phyloP scores from a whole-genome alignment of 2,797 vertebrate genomes.

The Oreonectes daqikongensis region DNA sequence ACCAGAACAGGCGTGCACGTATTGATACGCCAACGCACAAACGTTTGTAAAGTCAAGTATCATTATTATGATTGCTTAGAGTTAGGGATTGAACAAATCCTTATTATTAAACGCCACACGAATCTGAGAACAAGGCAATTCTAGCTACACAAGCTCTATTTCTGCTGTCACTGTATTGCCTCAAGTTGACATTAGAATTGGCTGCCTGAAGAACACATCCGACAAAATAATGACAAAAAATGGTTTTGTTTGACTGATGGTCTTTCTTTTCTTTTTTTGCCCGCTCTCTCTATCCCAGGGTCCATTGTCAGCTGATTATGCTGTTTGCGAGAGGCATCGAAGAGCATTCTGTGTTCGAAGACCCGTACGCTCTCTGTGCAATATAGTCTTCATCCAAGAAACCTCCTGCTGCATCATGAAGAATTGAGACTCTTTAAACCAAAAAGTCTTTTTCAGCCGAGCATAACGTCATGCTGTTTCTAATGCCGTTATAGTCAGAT shows the following conservation, averaged over 20 bases:
- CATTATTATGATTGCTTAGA: neutral
- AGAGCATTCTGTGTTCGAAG: constrained; percentile 69
- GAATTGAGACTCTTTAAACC: constrained; percentile 17
- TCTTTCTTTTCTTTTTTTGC: constrained; percentile 12
- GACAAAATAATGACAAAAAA: too few species aligned
- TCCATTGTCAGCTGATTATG: constrained; percentile 89
- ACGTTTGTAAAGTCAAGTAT: constrained; percentile 4
- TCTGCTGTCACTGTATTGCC: neutral
- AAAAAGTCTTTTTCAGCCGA: constrained; percentile 15
- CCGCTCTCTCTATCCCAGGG: constrained; percentile 74
- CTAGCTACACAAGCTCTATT: neutral
- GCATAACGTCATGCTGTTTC: constrained; percentile 22
- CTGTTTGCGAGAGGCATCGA: constrained; percentile 94
- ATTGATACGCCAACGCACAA: constrained; percentile 6
- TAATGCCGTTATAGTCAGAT: constrained; percentile 14
- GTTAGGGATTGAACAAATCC: neutral
- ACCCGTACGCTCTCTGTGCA: constrained; percentile 63
- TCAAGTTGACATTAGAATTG: too few species aligned
- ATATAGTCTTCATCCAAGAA: constrained; percentile 60
- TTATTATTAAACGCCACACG: neutral
- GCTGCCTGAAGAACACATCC: too few species aligned
- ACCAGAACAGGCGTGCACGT: neutral
- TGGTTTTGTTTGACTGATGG: constrained; percentile 1
- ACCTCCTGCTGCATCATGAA: constrained; percentile 14
- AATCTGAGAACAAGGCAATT: neutral